Base-by-base conservation (phyloP, 2,888 invertebrate genomes). In the Allolobophora icterica region DNA sequence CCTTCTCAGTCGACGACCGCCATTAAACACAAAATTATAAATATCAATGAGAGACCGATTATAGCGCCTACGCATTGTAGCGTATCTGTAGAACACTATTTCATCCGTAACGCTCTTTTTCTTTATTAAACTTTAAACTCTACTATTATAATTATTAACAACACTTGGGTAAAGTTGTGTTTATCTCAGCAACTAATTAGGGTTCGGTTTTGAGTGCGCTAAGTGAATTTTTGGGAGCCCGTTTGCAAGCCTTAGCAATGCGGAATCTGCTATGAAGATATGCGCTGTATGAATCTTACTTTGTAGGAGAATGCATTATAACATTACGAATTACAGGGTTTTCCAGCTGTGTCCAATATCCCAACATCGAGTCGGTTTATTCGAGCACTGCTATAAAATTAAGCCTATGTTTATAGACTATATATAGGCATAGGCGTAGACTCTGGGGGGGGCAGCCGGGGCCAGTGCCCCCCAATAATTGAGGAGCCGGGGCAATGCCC, bases 1-100 rank as follows among this genome's bases (percentile, higher is more conserved):
- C 71, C 71, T 71, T 71, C 71, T 71, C 71, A 71, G 71, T n/a
- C 30, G 30, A 71, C 71, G 71, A 71, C 71, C 71, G 71, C 71
- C 71, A 71, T 71, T 71, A n/a, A 30, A 71, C 71, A 71, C 71
- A 30, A 71, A 71, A 71, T 71, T 71, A 71, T 71, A 71, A 71
- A 71, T 71, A 71, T n/a, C 30, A 71, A 71, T 71, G 71, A 71
- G 71, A 71, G 8, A 71, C 71, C 8, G 71, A 30, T 71, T 71
- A 71, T 71, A 71, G 71, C 71, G 71, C 71, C 71, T 71, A 71
- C n/a, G n/a, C 6, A n/a, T 24, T 24, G 4, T 42, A 17, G 13
- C 42, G 42, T 15, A 42, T 42, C 42, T 42, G 5, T 17, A 17
- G 11, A 71, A 71, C 11, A 11, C 1, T 71, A 1, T n/a, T 71